These are phyloP conservation scores for Corynorhinus townsendii DNA, from an alignment of 2,113 vertebrate species.

Conservation along the genomic window DNA sequence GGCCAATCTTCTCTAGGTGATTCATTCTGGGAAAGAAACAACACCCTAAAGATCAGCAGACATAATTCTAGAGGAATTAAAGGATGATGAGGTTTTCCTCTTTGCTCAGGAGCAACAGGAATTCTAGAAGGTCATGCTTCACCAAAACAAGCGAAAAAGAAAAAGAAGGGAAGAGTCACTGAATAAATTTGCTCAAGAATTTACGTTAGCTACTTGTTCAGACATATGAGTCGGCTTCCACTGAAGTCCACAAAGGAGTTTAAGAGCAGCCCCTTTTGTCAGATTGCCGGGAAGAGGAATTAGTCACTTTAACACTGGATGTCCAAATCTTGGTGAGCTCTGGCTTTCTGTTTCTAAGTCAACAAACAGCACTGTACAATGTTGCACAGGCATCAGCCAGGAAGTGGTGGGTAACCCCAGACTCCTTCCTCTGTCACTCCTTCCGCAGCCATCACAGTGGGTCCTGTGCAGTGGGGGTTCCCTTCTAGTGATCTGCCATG, in stretches of 20 bases:
- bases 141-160: background rate
- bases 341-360: constrained; percentile 40
- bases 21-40: constrained; percentile 46
- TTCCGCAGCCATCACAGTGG: background rate
- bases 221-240: constrained; percentile 13
- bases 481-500: background rate
- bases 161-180: background rate
- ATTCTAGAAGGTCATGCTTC: constrained; percentile 13
- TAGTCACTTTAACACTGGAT: constrained; percentile 49
- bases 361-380: constrained; percentile 1
- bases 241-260: background rate
- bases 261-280: constrained; percentile 17
- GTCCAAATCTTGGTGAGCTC: constrained; percentile 42
- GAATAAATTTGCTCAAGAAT: constrained; percentile 12
- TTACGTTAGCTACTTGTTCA: background rate
- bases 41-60: constrained; percentile 33
- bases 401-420: background rate
- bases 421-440: background rate
- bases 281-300: constrained; percentile 40
- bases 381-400: background rate
- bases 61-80: constrained; percentile 19
- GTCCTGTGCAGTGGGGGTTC: background rate
- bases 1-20: constrained; percentile 32
- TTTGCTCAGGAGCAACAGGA: constrained; percentile 5
- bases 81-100: background rate